Base-by-base conservation (phyloP, 37 sponge, comb jelly and placozoan genomes). In the Geodia barretti region DNA sequence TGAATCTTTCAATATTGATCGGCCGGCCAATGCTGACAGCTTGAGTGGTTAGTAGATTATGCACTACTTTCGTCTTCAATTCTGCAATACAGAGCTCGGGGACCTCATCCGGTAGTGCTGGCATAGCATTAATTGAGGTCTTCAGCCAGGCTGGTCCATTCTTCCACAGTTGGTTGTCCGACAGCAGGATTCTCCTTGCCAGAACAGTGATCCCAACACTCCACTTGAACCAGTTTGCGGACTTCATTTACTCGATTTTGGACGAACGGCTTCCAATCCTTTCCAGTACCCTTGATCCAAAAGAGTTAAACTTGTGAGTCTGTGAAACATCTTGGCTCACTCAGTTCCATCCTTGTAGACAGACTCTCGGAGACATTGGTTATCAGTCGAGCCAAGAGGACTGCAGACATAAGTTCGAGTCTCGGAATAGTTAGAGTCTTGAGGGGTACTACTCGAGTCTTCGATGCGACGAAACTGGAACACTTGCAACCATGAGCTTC, bases 261-360 rank as follows among this genome's bases (percentile, higher is more conserved):
- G 5, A 83, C 84, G 42, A 83, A 83, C 31, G n/a, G 69, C 23
- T 68, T 63, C 80, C 80, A 79, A 24, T 79, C 80, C 54, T 58
- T 79, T 14, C 32, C 70, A 0, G 3, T 11, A 25, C 74, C 74
- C 39, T 3, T 74, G 63, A 82, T 82, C 83, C 83, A 82, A 62
- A 26, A 72, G 5, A 82, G 74, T 5, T 73, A 63, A 11, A 82
- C 83, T 28, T 82, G 54, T 37, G 83, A 82, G 37, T 83, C 76
- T 20, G 76, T 83, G 35, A 40, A 83, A 40, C 76, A 83, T 5
- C 29, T 32, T 28, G 73, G 62, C 32, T 72, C 61, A 23, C 25
- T 31, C 60, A 81, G 35, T 5, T 2, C 35, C 36, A 62, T 62
- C 38, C 64, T 24, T 21, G 23, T 35, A n/a, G 34, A 37, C 38